Conservation (phyloP, 37 sponge, comb jelly and placozoan species). For the Dysidea cf. avara region DNA sequence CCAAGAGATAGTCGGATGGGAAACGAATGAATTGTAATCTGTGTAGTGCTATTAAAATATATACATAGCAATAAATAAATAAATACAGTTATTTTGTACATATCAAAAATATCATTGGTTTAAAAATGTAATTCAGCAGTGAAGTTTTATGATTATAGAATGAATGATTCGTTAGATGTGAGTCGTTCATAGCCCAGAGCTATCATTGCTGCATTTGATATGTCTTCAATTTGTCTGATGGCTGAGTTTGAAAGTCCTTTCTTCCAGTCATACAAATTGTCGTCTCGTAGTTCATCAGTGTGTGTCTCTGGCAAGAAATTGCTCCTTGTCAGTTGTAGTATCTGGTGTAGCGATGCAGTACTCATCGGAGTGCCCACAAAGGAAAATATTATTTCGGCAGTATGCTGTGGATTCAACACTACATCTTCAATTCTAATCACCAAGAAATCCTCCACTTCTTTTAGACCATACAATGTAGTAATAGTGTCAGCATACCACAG, state of each 20-base stretch:
- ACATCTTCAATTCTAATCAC: constrained; percentile 31
- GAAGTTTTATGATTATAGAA: background rate
- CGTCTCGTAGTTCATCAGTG: background rate
- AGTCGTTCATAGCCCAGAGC: background rate
- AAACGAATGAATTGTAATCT: too few relatives aligned
- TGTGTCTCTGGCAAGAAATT: background rate
- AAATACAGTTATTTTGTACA: too few relatives aligned
- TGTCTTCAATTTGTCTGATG: background rate
- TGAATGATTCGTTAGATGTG: background rate
- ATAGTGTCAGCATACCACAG: too few relatives aligned
- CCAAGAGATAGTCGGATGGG: too few relatives aligned
- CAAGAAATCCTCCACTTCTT: too few relatives aligned
- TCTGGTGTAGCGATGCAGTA: background rate
- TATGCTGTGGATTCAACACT: background rate
- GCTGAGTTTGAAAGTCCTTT: background rate
- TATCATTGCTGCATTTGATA: background rate
- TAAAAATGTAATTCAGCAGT: too few relatives aligned
- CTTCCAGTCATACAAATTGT: background rate
- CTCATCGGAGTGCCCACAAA: constrained; percentile 13
- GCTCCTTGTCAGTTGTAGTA: constrained; percentile 28
- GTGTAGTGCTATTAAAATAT: too few relatives aligned
- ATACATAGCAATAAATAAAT: too few relatives aligned
- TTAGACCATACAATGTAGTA: too few relatives aligned
- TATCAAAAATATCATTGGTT: too few relatives aligned
- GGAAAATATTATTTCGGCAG: constrained; percentile 1